Evolutionary conservation across 2,888 invertebrate species (phyloP).

Genomic region (Aleiodes testaceus): DNA sequence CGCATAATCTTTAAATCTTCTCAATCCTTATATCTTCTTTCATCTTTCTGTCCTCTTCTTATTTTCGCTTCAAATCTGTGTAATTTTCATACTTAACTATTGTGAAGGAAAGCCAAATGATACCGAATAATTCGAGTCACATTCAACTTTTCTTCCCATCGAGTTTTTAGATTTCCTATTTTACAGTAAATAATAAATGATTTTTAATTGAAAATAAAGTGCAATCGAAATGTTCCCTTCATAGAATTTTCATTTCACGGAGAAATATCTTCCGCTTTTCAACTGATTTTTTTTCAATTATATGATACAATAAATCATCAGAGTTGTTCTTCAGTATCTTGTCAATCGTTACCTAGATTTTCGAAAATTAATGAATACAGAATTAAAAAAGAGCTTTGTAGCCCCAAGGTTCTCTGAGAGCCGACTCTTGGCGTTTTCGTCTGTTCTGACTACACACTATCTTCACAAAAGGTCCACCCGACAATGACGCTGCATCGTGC

Average conservation of each 20-base stretch:
- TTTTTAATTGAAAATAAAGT: too few species aligned
- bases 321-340: neutral
- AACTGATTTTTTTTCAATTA: neutral
- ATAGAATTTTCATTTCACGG: too few species aligned
- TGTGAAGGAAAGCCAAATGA: neutral
- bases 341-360: constrained; percentile 25
- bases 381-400: constrained; percentile 14
- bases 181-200: too few species aligned
- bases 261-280: too few species aligned
- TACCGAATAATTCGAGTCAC: neutral
- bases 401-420: constrained; percentile 15
- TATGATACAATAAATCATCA: constrained; percentile 13
- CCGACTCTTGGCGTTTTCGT: constrained; percentile 21
- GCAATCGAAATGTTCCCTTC: too few species aligned
- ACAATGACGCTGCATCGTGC: constrained; percentile 70
- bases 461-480: constrained; percentile 46
- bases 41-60: constrained; percentile 18
- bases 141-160: too few species aligned
- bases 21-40: constrained; percentile 33
- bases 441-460: constrained; percentile 9
- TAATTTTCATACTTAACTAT: neutral
- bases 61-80: constrained; percentile 14
- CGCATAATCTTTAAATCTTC: constrained; percentile 51
- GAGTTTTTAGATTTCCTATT: too few species aligned
- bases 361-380: constrained; percentile 31